Evolutionary conservation across 1,140 invertebrate genomes (phyloP).

Genomic region (Palaemon carinicauda): DNA sequence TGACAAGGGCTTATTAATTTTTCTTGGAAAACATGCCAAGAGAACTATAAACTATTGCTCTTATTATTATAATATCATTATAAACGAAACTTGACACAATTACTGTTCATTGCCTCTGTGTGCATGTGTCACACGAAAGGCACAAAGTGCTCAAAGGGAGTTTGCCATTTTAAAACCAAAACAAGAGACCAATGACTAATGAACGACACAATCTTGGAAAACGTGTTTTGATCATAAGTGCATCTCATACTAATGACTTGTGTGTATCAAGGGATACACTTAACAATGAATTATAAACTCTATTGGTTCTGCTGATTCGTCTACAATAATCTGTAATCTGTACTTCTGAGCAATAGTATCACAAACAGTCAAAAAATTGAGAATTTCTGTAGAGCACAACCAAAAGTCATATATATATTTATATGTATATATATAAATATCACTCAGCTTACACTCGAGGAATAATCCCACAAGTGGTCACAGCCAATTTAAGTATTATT

Average conservation of each 20-base stretch:
- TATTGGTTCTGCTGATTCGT: constrained; percentile 39
- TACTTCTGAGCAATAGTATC: constrained; percentile 49
- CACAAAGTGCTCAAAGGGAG: too few relatives aligned
- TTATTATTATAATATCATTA: too few relatives aligned
- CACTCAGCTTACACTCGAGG: constrained; percentile 25
- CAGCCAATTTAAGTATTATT: constrained; percentile 48
- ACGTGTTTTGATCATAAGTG: too few relatives aligned
- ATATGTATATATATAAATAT: background rate
- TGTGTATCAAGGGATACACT: too few relatives aligned
- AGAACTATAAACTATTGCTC: background rate
- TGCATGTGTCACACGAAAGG: too few relatives aligned
- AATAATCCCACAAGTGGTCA: constrained; percentile 43
- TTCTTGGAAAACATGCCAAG: background rate
- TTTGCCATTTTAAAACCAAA: background rate
- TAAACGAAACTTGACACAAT: too few relatives aligned
- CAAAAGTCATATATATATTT: constrained; percentile 5
- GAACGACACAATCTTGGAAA: background rate
- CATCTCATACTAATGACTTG: too few relatives aligned
- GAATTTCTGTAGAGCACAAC: constrained; percentile 51
- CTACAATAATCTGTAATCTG: constrained; percentile 23
- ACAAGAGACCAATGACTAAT: background rate
- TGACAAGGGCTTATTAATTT: too few relatives aligned
- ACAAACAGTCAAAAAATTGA: constrained; percentile 48
- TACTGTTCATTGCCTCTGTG: too few relatives aligned
- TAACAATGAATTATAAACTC: constrained; percentile 9